Percentiles rank a stretch among this genome's conserved stretches.
These are phyloP conservation scores for Pluvianellus socialis DNA, from an alignment of 2,113 vertebrate genomes.

Conservation along the genomic window DNA sequence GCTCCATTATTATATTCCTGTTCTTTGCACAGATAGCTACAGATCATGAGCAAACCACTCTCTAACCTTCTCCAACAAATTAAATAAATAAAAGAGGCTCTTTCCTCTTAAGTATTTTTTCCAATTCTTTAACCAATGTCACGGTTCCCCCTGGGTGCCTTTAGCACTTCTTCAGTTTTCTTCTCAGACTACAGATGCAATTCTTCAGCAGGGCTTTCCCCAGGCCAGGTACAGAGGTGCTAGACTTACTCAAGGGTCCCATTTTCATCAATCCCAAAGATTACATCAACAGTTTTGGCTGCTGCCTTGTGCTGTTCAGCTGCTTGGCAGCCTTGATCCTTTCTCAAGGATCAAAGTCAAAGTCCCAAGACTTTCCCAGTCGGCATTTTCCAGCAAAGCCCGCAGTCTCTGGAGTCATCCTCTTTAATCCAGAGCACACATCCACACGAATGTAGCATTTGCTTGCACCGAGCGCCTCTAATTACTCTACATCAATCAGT, in stretches of 20 bases:
- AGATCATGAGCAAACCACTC: not conserved
- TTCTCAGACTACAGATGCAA: not conserved
- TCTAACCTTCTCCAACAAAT: not conserved
- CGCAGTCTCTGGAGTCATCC: too few relatives aligned
- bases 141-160: not conserved
- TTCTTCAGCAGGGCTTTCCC: not conserved
- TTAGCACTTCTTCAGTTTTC: not conserved
- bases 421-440: too few relatives aligned
- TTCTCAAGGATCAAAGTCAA: too few relatives aligned
- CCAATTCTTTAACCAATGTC: not conserved
- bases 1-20: not conserved
- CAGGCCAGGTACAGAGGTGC: not conserved
- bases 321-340: not conserved
- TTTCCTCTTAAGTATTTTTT: not conserved
- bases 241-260: not conserved
- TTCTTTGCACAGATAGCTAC: not conserved
- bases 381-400: not conserved
- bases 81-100: not conserved
- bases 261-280: not conserved
- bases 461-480: not conserved
- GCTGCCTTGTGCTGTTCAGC: not conserved
- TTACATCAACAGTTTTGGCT: not conserved
- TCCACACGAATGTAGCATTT: fast-evolving
- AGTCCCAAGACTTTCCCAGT: not conserved
- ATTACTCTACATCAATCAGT: too few relatives aligned